Conservation (phyloP, 2,113 vertebrate species). For the Strix uralensis region DNA sequence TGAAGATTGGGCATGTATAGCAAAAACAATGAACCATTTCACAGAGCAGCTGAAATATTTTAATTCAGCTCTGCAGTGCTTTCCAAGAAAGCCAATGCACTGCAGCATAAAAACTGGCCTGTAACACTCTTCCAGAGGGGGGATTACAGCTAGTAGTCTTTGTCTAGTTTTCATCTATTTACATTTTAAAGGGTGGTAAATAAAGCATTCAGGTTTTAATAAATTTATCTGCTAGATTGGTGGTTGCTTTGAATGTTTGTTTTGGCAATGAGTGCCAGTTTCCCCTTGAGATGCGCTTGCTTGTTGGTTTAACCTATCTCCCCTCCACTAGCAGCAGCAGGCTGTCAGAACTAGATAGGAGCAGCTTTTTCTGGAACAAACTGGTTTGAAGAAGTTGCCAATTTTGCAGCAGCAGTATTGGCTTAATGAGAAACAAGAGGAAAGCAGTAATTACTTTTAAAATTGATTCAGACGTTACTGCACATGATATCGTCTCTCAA, state of each 20-base stretch:
- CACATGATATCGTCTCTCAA: neutral
- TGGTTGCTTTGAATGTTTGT: neutral
- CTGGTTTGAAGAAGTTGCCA: conserved; percentile 64
- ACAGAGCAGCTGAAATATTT: conserved; percentile 57
- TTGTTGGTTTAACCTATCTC: conserved; percentile 66
- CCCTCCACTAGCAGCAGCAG: conserved; percentile 36
- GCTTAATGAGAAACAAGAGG: conserved; percentile 42
- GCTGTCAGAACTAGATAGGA: conserved; percentile 54
- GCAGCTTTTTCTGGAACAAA: conserved; percentile 66
- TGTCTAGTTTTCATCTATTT: conserved; percentile 8
- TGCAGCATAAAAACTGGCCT: conserved; percentile 58
- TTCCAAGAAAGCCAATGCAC: conserved; percentile 66
- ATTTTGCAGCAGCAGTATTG: neutral
- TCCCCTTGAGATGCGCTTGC: neutral
- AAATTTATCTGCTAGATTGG: neutral
- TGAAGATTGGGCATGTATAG: neutral
- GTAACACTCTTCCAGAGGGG: conserved; percentile 51
- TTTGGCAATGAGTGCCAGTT: neutral
- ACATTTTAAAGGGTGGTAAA: neutral
- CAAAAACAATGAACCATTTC: conserved; percentile 45
- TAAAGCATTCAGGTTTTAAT: neutral
- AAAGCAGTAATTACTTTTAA: conserved; percentile 45
- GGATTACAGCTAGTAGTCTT: conserved; percentile 23
- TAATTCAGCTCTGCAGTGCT: conserved; percentile 58
- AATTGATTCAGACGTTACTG: neutral